phyloP scores from a whole-genome alignment of 2,113 vertebrate species.

The Gymnobelideus leadbeateri region DNA sequence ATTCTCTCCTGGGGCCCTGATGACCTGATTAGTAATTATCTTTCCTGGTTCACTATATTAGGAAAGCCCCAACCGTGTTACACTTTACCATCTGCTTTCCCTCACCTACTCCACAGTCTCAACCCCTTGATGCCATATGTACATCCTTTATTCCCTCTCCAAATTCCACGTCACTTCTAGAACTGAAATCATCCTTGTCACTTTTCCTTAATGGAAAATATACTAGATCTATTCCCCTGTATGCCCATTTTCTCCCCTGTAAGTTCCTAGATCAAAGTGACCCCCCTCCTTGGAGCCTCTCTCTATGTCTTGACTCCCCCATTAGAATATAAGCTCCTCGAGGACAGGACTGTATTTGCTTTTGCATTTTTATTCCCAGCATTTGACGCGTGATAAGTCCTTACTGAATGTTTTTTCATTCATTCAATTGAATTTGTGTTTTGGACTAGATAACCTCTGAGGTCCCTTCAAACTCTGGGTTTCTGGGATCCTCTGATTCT shows the following conservation, averaged over 20 bases:
- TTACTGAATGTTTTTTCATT: neutral
- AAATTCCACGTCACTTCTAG: neutral
- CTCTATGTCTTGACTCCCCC: neutral
- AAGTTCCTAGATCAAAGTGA: neutral
- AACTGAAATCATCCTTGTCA: neutral
- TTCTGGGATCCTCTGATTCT: conserved; percentile 1
- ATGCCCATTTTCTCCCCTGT: neutral
- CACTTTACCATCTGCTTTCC: neutral
- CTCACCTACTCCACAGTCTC: neutral
- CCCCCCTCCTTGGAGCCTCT: neutral
- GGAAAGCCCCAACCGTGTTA: neutral
- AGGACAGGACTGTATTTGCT: neutral
- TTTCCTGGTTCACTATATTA: neutral
- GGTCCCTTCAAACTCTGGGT: neutral
- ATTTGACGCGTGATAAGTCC: neutral
- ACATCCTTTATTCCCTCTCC: neutral
- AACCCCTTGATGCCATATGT: neutral
- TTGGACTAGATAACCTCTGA: neutral
- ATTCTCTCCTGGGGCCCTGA: neutral
- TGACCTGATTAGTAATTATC: neutral
- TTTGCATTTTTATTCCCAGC: neutral
- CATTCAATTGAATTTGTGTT: neutral
- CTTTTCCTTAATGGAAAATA: neutral
- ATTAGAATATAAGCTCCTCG: neutral
- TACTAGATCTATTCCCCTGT: neutral